Evolutionary conservation across 2,888 invertebrate genomes (phyloP).

Genomic region (Belgica antarctica): DNA sequence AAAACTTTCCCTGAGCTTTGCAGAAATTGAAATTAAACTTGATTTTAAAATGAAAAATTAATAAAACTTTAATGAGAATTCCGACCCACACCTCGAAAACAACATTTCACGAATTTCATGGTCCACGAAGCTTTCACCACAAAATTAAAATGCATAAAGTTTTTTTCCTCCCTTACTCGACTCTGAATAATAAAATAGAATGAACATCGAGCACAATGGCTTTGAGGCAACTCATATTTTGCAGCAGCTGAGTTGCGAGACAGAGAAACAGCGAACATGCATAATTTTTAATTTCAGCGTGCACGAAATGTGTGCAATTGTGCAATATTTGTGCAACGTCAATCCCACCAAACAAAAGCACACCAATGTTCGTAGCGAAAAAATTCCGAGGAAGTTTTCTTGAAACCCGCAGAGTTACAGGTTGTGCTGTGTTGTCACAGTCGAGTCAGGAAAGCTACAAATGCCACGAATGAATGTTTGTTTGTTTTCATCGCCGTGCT

Average conservation of each 20-base stretch:
- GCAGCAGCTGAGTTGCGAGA: background rate
- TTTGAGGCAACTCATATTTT: background rate
- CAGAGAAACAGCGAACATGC: background rate
- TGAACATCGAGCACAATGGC: background rate
- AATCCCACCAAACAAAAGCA: background rate
- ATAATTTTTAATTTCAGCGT: constrained; percentile 1
- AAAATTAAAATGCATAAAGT: too few species aligned
- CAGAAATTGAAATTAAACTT: constrained; percentile 4
- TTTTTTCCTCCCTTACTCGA: too few species aligned
- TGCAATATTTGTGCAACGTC: background rate
- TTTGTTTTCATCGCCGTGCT: background rate
- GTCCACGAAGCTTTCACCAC: background rate
- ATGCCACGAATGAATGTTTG: too few species aligned
- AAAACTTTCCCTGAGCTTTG: background rate
- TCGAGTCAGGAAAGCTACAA: too few species aligned
- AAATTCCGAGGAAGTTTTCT: too few species aligned
- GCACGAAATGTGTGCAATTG: background rate
- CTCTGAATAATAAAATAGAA: too few species aligned
- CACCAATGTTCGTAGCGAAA: too few species aligned
- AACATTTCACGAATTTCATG: background rate
- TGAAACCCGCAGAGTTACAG: too few species aligned
- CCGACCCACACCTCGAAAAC: too few species aligned
- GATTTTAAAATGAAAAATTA: constrained; percentile 2
- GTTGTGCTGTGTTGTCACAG: too few species aligned
- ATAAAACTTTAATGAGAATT: constrained; percentile 7